These are phyloP conservation scores for Bombus difficillimus DNA, from an alignment of 1,140 invertebrate genomes.

Conservation along the genomic window DNA sequence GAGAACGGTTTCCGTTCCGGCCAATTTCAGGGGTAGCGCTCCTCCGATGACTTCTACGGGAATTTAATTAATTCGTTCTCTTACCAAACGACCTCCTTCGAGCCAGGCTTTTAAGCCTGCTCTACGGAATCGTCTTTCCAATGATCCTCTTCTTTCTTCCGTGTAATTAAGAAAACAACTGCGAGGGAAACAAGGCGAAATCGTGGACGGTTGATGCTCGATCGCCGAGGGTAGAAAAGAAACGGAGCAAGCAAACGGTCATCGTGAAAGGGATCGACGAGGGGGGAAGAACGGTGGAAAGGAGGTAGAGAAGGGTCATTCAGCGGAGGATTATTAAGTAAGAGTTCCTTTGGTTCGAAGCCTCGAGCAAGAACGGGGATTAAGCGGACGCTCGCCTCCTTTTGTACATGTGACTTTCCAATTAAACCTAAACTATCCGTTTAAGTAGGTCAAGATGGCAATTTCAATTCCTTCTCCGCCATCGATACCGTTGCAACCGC, in stretches of 20 bases:
- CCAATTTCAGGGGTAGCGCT: constrained; percentile 9
- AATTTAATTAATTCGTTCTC: constrained; percentile 39
- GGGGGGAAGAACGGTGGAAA: no score
- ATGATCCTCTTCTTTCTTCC: background rate
- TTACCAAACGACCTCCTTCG: background rate
- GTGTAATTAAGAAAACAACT: constrained; percentile 23
- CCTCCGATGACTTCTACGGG: constrained; percentile 10
- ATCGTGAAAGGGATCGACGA: background rate
- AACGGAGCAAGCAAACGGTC: background rate
- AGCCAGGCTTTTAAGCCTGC: background rate
- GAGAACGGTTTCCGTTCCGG: constrained; percentile 10
- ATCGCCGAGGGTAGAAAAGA: background rate
- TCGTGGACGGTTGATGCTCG: background rate
- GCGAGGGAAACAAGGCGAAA: background rate
- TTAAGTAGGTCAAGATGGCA: constrained; percentile 10
- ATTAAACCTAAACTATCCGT: constrained; percentile 33
- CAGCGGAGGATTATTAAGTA: constrained; percentile 28
- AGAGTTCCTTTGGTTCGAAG: constrained; percentile 9
- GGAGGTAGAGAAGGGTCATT: constrained; percentile 2
- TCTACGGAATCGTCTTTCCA: no score
- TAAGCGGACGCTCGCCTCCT: constrained; percentile 3
- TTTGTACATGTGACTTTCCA: background rate
- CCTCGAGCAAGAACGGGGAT: background rate
- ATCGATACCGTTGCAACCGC: background rate
- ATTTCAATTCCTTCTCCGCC: no score